Conservation (phyloP, 2,888 invertebrate genomes). For the Drosophila fungiperda region DNA sequence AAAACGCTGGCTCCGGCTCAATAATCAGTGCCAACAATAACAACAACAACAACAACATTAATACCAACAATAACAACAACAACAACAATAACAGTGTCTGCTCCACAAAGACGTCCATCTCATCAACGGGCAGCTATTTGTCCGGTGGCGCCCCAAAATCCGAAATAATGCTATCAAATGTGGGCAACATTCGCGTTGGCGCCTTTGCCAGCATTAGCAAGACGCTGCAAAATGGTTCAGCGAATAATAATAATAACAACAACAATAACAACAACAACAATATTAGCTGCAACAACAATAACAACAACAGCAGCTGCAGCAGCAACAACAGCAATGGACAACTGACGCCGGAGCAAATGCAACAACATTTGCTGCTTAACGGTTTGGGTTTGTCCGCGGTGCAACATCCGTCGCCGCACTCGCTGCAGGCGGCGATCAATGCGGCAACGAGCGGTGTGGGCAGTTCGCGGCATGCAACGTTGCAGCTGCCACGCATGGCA, state of each 20-base stretch:
- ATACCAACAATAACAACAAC: slow-evolving; percentile 28
- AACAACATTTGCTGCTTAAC: slow-evolving; percentile 76
- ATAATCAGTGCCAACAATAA: slow-evolving; percentile 4
- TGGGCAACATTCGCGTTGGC: slow-evolving; percentile 82
- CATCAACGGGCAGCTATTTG: slow-evolving; percentile 64
- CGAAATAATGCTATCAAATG: slow-evolving; percentile 75
- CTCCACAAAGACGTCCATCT: slow-evolving; percentile 64
- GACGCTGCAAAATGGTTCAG: slow-evolving; percentile 68
- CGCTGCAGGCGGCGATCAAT: slow-evolving; percentile 52
- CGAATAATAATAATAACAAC: slow-evolving; percentile 40
- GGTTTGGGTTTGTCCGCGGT: slow-evolving; percentile 80
- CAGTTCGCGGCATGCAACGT: slow-evolving; percentile 42
- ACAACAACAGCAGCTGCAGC: slow-evolving; percentile 33
- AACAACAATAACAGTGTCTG: slow-evolving; percentile 46
- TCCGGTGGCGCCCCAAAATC: slow-evolving; percentile 60
- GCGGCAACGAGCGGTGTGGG: slow-evolving; percentile 47
- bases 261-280: slow-evolving; percentile 33
- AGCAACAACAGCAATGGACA: slow-evolving; percentile 35
- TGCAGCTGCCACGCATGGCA: slow-evolving; percentile 70
- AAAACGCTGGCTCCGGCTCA: slow-evolving; percentile 15
- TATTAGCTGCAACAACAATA: slow-evolving; percentile 23
- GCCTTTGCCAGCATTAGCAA: slow-evolving; percentile 80
- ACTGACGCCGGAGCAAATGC: slow-evolving; percentile 73
- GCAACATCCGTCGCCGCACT: slow-evolving; percentile 60
- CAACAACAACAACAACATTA: slow-evolving; percentile 12